These are phyloP conservation scores for Tetragonisca angustula DNA, from an alignment of 2,888 invertebrate genomes.

Conservation along the genomic window DNA sequence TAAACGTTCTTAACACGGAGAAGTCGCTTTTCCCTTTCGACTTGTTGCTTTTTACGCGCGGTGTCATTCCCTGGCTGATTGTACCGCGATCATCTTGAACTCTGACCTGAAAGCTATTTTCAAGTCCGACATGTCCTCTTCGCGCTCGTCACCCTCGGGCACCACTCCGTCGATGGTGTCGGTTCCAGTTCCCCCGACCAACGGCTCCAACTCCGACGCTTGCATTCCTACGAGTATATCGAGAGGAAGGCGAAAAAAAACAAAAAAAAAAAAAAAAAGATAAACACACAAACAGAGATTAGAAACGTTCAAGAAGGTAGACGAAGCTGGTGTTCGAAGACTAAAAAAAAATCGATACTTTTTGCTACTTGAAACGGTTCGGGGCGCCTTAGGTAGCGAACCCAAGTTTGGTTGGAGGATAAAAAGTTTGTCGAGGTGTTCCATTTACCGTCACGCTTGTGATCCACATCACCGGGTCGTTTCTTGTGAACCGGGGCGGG, in stretches of 20 bases:
- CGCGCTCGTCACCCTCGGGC: slow-evolving; percentile 81
- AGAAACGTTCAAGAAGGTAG: background rate
- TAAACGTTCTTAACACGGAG: no score
- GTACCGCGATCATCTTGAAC: slow-evolving; percentile 29
- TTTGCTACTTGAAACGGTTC: background rate
- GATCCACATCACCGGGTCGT: slow-evolving; percentile 88
- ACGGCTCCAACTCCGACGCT: slow-evolving; percentile 85
- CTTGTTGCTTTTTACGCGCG: no score
- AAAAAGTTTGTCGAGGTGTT: background rate
- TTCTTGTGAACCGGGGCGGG: slow-evolving; percentile 88
- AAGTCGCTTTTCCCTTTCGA: no score
- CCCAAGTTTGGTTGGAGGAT: background rate
- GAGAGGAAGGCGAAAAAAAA: background rate
- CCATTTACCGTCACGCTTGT: slow-evolving; percentile 84
- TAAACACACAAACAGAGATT: background rate
- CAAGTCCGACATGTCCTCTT: slow-evolving; percentile 78
- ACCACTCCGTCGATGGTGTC: slow-evolving; percentile 82
- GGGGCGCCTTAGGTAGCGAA: background rate
- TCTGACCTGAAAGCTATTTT: slow-evolving; percentile 81
- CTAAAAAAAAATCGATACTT: background rate
- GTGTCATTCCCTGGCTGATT: no score
- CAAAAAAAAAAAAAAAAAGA: no score
- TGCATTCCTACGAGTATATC: slow-evolving; percentile 75
- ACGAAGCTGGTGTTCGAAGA: background rate
- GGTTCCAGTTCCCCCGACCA: slow-evolving; percentile 85